These are phyloP conservation scores for Drosophila serrata DNA, from an alignment of 1,140 invertebrate species.

Conservation along the genomic window DNA sequence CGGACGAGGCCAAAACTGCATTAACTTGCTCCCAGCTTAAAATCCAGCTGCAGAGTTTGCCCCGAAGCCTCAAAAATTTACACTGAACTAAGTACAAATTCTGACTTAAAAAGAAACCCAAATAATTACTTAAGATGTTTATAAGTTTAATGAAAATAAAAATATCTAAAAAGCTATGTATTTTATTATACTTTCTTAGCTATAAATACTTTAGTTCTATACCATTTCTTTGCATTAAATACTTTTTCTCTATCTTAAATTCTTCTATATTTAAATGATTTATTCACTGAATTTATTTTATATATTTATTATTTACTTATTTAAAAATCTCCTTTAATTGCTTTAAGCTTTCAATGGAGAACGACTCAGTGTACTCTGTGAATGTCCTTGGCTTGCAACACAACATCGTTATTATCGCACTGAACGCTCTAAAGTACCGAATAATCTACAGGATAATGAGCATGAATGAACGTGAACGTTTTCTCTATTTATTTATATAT, in stretches of 20 bases:
- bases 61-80: slow-evolving; percentile 21
- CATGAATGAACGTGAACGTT: slow-evolving; percentile 72
- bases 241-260: neutral
- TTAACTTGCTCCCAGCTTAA: slow-evolving; percentile 41
- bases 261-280: neutral
- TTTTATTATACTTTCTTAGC: too few relatives aligned
- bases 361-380: slow-evolving; percentile 11
- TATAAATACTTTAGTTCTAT: too few relatives aligned
- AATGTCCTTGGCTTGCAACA: slow-evolving; percentile 59
- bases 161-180: too few relatives aligned
- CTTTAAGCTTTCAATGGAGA: neutral
- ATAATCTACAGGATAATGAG: slow-evolving; percentile 81
- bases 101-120: neutral
- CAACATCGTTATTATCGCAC: slow-evolving; percentile 77
- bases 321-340: neutral
- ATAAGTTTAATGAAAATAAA: neutral
- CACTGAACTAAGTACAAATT: neutral
- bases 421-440: slow-evolving; percentile 78
- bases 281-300: neutral
- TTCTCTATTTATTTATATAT: slow-evolving; percentile 41
- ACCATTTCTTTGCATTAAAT: too few relatives aligned
- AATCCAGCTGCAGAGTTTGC: slow-evolving; percentile 28
- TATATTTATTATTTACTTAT: neutral
- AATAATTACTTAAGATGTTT: neutral
- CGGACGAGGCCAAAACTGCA: slow-evolving; percentile 56